Evolutionary conservation across 2,797 vertebrate genomes (phyloP), one percentile per base, ranked within the genome.

Genomic region (Clarias pachynema): DNA sequence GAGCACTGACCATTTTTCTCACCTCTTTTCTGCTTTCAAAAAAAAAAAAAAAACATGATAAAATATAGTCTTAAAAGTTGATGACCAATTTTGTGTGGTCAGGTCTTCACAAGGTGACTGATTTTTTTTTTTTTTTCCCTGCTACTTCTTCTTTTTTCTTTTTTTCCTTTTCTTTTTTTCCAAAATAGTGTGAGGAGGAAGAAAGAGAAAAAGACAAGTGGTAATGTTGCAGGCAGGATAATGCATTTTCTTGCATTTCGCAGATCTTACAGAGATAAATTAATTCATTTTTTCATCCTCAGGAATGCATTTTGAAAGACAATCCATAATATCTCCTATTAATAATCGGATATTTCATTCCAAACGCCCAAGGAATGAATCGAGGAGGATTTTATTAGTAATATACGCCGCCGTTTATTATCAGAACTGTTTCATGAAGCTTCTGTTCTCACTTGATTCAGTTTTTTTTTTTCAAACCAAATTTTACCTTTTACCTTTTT

Each of bases 51-150:
- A 34, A 95, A 93, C 91, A 94, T 93, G 92, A 94, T 95, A 93
- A 94, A 94, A 94, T 91, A 89, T 90, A 92, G 92, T 93, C 92
- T 92, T 91, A 85, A 93, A 88, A 90, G 93, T 92, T 93, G 94
- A 95, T 93, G 93, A 95, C 90, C 91, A 91, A 92, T 95, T 95
- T 95, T 94, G 89, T 91, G 93, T 93, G 93, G 92, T 92, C 92
- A 95, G 92, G 92, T 95, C 94, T 89, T 89, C 92, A 92, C 88
- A 91, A 94, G 94, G 92, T 92, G 91, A 93, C 87, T 65, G 91
- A 87, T 89, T 88, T 91, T 90, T 91, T 90, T 91, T 92, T 69
- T 85, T 44, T 87, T 14, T 3, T 0, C 44, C 49, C 66, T 86
- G 89, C 85, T 65, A 84, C 89, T 88, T 89, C 83, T 86, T 89